Evolutionary conservation across 2,113 vertebrate genomes (phyloP).

Genomic region (Tretioscincus oriximinensis): DNA sequence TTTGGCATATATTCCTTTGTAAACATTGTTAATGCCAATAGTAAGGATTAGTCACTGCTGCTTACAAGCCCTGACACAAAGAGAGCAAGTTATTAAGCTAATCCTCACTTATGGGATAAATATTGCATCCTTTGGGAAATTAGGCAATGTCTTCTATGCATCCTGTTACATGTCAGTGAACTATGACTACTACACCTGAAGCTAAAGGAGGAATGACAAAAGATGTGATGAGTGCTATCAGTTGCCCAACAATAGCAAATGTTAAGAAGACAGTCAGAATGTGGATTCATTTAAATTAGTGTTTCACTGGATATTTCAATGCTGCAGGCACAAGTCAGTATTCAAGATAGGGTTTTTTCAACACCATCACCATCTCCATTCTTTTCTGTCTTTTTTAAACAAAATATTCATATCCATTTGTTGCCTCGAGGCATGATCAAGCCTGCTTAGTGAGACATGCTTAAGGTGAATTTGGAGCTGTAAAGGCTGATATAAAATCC

Average conservation of each 20-base stretch:
- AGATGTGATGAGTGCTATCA: constrained; percentile 43
- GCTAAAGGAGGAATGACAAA: constrained; percentile 28
- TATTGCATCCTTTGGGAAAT: constrained; percentile 63
- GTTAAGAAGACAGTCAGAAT: constrained; percentile 19
- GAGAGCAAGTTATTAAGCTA: constrained; percentile 64
- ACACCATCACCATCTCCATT: neutral
- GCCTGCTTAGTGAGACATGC: too few relatives aligned
- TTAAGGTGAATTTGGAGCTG: too few relatives aligned
- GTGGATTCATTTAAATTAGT: neutral
- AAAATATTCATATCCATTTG: neutral
- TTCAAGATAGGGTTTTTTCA: neutral
- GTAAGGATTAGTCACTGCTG: constrained; percentile 66
- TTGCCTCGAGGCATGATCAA: too few relatives aligned
- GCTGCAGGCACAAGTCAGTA: neutral
- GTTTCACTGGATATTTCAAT: too few relatives aligned
- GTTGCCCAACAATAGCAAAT: constrained; percentile 45
- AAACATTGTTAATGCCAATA: constrained; percentile 65
- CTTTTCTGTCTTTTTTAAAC: neutral
- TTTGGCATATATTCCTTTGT: constrained; percentile 60
- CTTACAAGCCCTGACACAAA: constrained; percentile 67
- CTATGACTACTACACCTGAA: constrained; percentile 39
- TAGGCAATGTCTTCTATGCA: constrained; percentile 35
- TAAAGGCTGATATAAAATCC: too few relatives aligned
- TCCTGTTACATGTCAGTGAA: constrained; percentile 38
- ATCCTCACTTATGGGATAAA: constrained; percentile 58